Evolutionary conservation across 2,113 vertebrate species (phyloP).

Genomic region (Ammodytes marinus): DNA sequence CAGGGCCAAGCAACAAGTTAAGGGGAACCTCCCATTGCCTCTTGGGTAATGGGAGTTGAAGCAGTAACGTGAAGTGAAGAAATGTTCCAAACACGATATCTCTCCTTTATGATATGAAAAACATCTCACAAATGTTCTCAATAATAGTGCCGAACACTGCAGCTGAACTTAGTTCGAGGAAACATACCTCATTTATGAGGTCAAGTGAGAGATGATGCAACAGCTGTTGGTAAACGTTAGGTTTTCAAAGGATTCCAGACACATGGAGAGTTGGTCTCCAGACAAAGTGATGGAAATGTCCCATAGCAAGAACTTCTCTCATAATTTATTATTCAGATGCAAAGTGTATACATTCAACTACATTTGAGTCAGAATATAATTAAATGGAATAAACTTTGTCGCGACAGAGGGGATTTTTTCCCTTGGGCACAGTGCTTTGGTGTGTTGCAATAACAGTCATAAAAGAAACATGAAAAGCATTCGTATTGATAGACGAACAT

Average conservation of each 20-base stretch:
- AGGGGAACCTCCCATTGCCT: slow-evolving; percentile 45
- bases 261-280: background rate
- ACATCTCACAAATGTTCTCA: slow-evolving; percentile 35
- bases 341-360: background rate
- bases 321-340: background rate
- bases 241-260: background rate
- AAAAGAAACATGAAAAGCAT: too few relatives aligned
- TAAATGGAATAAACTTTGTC: too few relatives aligned
- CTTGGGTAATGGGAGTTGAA: slow-evolving; percentile 55
- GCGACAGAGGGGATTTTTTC: too few relatives aligned
- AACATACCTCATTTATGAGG: slow-evolving; percentile 22
- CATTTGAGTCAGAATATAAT: background rate
- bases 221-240: slow-evolving; percentile 26
- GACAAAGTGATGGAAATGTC: background rate
- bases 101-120: slow-evolving; percentile 17
- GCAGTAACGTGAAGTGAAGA: slow-evolving; percentile 37
- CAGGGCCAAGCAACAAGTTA: slow-evolving; percentile 31
- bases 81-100: slow-evolving; percentile 35
- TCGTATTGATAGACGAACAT: too few relatives aligned
- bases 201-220: slow-evolving; percentile 43
- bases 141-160: slow-evolving; percentile 4
- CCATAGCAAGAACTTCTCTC: background rate
- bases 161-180: slow-evolving; percentile 10
- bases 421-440: too few relatives aligned
- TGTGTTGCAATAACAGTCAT: too few relatives aligned